Base-by-base conservation (phyloP, 2,888 invertebrate species). In the Thymelicus lineola region DNA sequence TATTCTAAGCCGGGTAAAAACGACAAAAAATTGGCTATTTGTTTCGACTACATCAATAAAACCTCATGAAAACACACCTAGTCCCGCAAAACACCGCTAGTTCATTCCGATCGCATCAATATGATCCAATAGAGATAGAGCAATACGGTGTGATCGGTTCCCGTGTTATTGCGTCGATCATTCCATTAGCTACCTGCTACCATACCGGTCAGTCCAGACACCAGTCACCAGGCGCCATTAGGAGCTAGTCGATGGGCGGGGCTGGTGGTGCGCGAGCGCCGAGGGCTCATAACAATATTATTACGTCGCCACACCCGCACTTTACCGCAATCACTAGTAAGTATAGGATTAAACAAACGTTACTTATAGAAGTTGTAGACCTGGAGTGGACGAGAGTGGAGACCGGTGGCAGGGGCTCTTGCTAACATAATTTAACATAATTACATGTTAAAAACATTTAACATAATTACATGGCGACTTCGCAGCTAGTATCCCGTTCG, bases 381-480 rank as follows among this genome's bases (percentile, higher is more conserved):
- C 42, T 42, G 42, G 9, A 10, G 10, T 12, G 42, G 42, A 10
- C 9, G 28, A 28, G 28, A 1, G 28, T 28, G 12, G 42, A 12
- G 10, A 42, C 42, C 42, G 12, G 42, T 42, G 42, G 42, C 42
- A 4, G 12, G 9, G 9, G 12, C 10, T 12, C 42, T 42, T 12
- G 68, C 68, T 20, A 68, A 62, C 69, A 53, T 59, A 36, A 15
- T 35, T 63, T 70, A 70, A 28, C 63, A 57, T 70, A 70, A 70
- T 64, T 57, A 64, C 35, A 28, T 48, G 61, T 53, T 55, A 61
- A n/a, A n/a, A n/a, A n/a, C n/a, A 15, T 35, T 63, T 70, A 70
- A 28, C 63, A 57, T 70, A 70, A 70, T 64, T 57, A 64, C 35
- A 28, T 48, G 61, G 61, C 55, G 61, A n/a, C 42, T 42, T 42